Evolutionary conservation across 23 tunicate genomes (phyloP).

Genomic region (Ciona savignyi): DNA sequence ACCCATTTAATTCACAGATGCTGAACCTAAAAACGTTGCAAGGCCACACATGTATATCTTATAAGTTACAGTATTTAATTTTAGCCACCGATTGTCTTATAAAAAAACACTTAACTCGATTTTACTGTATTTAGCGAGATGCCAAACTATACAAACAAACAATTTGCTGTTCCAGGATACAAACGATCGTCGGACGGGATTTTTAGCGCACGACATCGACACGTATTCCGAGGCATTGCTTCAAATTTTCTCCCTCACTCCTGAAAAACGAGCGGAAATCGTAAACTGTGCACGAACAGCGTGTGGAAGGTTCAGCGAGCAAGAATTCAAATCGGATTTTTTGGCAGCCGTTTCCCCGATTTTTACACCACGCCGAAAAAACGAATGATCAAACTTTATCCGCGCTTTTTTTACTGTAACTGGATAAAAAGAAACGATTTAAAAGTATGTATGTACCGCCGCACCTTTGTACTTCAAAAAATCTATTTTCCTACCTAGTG

Average conservation of each 20-base stretch:
- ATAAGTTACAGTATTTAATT: background rate
- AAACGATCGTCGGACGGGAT: slow-evolving; percentile 42
- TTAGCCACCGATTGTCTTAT: too few species aligned
- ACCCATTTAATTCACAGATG: too few species aligned
- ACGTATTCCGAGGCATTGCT: slow-evolving; percentile 35
- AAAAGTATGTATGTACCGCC: too few species aligned
- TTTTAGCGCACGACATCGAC: slow-evolving; percentile 51
- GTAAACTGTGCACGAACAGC: slow-evolving; percentile 43
- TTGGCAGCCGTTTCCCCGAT: slow-evolving; percentile 1
- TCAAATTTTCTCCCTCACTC: slow-evolving; percentile 34
- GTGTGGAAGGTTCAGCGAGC: slow-evolving; percentile 81
- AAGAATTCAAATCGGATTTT: slow-evolving; percentile 62
- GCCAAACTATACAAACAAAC: background rate
- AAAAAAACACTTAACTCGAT: background rate
- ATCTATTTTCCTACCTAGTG: too few species aligned
- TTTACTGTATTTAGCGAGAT: background rate
- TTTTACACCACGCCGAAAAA: too few species aligned
- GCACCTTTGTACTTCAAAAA: too few species aligned
- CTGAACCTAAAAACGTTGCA: too few species aligned
- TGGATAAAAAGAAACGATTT: too few species aligned
- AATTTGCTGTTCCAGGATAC: background rate
- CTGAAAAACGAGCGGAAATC: slow-evolving; percentile 19
- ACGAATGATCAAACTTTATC: too few species aligned
- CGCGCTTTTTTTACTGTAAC: too few species aligned
- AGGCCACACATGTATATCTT: too few species aligned